These are phyloP conservation scores for Drosophila pectinifera DNA, from an alignment of 1,140 invertebrate genomes.

Conservation along the genomic window DNA sequence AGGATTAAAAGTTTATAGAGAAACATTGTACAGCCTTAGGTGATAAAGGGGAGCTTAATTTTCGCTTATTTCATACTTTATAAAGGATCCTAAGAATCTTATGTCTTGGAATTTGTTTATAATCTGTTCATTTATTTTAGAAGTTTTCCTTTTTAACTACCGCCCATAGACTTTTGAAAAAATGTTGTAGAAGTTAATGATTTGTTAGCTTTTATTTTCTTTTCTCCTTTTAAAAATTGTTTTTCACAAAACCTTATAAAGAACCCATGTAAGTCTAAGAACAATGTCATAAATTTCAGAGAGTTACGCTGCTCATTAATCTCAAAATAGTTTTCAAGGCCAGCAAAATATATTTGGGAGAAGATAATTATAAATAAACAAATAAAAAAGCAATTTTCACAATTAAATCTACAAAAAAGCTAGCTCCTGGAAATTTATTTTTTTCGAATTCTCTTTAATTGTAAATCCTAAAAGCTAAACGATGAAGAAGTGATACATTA, in stretches of 20 bases:
- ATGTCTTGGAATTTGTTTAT: too few relatives aligned
- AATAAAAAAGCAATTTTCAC: not conserved
- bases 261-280: not conserved
- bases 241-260: not conserved
- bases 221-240: not conserved
- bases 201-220: too few relatives aligned
- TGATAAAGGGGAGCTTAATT: not conserved
- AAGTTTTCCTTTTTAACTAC: too few relatives aligned
- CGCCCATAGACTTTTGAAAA: too few relatives aligned
- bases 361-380: not conserved
- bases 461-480: not conserved
- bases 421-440: not conserved
- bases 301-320: not conserved
- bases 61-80: not conserved
- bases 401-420: not conserved
- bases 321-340: too few relatives aligned
- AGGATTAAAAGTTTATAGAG: not conserved
- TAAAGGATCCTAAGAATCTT: not conserved
- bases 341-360: too few relatives aligned
- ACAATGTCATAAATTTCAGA: not conserved
- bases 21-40: not conserved
- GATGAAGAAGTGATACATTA: constrained; percentile 8
- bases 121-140: too few relatives aligned
- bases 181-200: too few relatives aligned
- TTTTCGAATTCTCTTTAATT: not conserved